Conservation (phyloP, 2,888 invertebrate species). For the Catocala nupta region DNA sequence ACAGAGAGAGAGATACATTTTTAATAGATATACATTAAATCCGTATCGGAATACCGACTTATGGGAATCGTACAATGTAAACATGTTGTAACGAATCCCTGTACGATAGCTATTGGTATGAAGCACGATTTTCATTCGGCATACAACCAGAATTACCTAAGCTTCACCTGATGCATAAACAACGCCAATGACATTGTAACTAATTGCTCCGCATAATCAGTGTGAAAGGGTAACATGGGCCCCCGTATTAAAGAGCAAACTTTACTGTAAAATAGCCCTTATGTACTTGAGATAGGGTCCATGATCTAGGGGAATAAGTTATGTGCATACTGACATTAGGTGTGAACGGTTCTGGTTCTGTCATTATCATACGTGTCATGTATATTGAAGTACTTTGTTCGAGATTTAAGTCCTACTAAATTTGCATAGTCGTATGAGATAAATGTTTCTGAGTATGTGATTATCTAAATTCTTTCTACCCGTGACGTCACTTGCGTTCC, state of each 20-base stretch:
- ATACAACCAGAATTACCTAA: background rate
- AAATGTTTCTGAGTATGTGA: no score
- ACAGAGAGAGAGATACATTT: no score
- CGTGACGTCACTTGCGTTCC: no score
- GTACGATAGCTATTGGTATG: no score
- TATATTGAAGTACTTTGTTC: background rate
- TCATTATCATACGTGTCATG: conserved; percentile 48
- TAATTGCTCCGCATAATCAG: conserved; percentile 51
- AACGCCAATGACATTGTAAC: conserved; percentile 55
- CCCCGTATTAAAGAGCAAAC: conserved; percentile 5
- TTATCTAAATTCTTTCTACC: no score
- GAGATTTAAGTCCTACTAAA: conserved; percentile 1
- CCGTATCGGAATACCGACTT: no score
- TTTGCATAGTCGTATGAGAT: background rate
- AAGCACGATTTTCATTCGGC: background rate
- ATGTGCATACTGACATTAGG: conserved; percentile 59
- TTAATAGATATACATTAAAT: no score
- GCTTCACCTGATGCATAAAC: conserved; percentile 33
- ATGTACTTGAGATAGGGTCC: conserved; percentile 33
- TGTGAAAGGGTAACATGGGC: conserved; percentile 57
- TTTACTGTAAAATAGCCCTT: conserved; percentile 38
- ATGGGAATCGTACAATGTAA: no score
- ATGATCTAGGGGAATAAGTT: conserved; percentile 47
- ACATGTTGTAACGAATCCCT: no score
- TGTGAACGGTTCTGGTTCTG: conserved; percentile 55